Evolutionary conservation across 2,113 vertebrate genomes (phyloP).

Genomic region (Labrus mixtus): DNA sequence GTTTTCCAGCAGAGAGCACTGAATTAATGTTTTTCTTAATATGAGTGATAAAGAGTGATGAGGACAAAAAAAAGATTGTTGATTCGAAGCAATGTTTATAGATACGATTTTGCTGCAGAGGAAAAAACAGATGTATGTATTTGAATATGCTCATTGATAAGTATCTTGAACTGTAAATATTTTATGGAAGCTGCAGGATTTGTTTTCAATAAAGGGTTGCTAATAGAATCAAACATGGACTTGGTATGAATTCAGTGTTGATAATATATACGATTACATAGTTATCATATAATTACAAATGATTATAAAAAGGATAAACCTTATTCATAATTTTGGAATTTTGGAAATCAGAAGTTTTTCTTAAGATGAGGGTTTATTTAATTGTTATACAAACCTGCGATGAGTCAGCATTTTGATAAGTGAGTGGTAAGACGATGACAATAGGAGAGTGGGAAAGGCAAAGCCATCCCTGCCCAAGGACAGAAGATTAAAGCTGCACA

Average conservation of each 20-base stretch:
- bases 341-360: no score
- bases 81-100: conserved; percentile 2
- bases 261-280: background rate
- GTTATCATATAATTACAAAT: no score
- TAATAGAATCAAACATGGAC: background rate
- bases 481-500: background rate
- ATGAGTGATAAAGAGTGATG: background rate
- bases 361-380: no score
- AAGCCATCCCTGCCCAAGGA: background rate
- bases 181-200: conserved; percentile 29
- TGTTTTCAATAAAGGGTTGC: conserved; percentile 66
- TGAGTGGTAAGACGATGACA: no score
- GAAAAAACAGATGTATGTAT: background rate
- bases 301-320: no score
- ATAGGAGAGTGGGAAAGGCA: no score
- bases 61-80: conserved; percentile 5
- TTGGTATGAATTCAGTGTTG: conserved; percentile 19
- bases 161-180: conserved; percentile 20
- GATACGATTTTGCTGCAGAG: conserved; percentile 6
- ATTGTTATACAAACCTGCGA: no score
- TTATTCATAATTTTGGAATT: no score
- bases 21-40: conserved; percentile 6
- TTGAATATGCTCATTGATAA: conserved; percentile 12
- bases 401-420: background rate
- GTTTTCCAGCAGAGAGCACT: background rate